Evolutionary conservation across 2,797 vertebrate species (phyloP), one percentile per base, ranked within the genome.

Genomic region (Poliocrania exsul): DNA sequence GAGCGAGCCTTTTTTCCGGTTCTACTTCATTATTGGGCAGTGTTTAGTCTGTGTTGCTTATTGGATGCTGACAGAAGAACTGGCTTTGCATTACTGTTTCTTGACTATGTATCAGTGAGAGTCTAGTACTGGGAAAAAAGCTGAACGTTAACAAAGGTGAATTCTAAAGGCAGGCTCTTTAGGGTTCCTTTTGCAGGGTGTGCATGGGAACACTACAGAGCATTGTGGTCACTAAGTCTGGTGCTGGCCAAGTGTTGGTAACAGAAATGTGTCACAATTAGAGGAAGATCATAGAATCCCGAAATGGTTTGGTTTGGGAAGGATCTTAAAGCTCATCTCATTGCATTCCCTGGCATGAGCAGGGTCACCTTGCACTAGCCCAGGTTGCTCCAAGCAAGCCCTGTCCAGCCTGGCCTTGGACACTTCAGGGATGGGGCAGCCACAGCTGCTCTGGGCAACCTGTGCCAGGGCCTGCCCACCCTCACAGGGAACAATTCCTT

Each of bases 361-460:
- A 62, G 57, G 57, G 29, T 42, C 47, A 23, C 24, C 58, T 77
- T 53, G 11, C 37, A 23, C 19, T 2, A 17, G 1, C 3, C 31
- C 37, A 64, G 37, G 47, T 3, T 51, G 37, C 37, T 62, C 58
- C 47, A 42, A 42, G 9, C 47, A 42, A 42, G 9, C 37, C 31
- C 24, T 0, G 0, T 62, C 58, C 47, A 42, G 1, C 24, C 37
- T 35, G 47, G 31, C 31, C 58, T 53, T 51, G 73, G 37, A 17
- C 58, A 51, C 37, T 62, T 4, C 12, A 51, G 31, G 31, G 37
- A 42, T 53, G 38, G 37, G 31, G 19, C 24, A 77, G 47, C 47
- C 58, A 33, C 47, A 77, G 37, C 37, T 62, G 4, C 31, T 29
- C 40, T 42, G 40, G 40, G 40, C 40, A 42, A 42, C 31, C 24